Evolutionary conservation across 2,888 invertebrate species (phyloP), one percentile per base, ranked within the genome.

Genomic region (Prostheceraeus crozeri): DNA sequence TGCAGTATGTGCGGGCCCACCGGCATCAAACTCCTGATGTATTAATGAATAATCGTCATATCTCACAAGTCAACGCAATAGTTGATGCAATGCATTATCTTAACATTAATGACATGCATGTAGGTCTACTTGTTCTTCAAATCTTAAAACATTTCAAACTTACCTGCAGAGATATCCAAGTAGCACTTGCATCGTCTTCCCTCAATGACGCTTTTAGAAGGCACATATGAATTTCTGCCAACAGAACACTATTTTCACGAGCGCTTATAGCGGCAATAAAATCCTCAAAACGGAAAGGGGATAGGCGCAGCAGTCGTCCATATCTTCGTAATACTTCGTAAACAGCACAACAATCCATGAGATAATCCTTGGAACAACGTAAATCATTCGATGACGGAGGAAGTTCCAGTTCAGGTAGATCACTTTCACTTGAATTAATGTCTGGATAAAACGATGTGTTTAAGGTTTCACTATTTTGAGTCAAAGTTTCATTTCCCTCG

Each of bases 321-420:
- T 94, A 98, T 73, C 91, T 87, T 66, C 93, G 81, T 55, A 96
- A 77, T 10, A 94, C 88, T 81, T 98, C 96, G 79, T 94, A 98
- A 62, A 98, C 84, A 68, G 88, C 84, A 63, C 90, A 80, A 52
- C 88, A 84, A 72, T 85, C 83, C 79, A 90, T 81, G 30, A 88
- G 82, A 71, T 84, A 79, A 68, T 84, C 83, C 68, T 83, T 84
- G 36, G 85, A 84, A 64, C 91, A 82, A 33, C 89, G 78, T 65
- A 94, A 80, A 80, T 63, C 63, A 45, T 59, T 21, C n/a, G 62
- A 59, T 10, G 58, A 59, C n/a, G 35, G 4, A 3, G 63, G 63
- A 11, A 63, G 27, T 27, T 60, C 35, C 19, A 63, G 40, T 33
- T 28, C 16, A 4, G 55, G 55, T 23, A n/a, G n/a, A n/a, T n/a